phyloP scores from a whole-genome alignment of 2,888 invertebrate genomes.

The Fissipunctia ypsillon region DNA sequence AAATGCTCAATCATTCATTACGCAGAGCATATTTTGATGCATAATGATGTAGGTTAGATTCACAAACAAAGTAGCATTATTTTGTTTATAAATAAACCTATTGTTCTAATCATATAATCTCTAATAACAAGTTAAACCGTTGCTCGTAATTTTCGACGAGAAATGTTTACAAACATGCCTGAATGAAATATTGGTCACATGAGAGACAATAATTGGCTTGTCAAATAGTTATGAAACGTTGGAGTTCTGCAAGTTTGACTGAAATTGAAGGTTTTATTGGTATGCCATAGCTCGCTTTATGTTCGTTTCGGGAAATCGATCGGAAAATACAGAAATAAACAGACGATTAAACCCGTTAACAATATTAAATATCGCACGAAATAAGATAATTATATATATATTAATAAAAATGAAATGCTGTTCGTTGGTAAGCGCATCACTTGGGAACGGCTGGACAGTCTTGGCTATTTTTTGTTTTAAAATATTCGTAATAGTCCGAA shows the following conservation, averaged over 20 bases:
- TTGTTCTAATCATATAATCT: background rate
- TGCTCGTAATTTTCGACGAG: background rate
- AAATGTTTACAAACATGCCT: conserved; percentile 24
- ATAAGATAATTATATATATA: too few relatives aligned
- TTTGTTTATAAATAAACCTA: conserved; percentile 34
- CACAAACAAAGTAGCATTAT: background rate
- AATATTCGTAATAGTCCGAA: too few relatives aligned
- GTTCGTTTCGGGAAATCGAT: too few relatives aligned
- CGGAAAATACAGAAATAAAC: too few relatives aligned
- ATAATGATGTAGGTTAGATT: background rate
- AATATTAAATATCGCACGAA: too few relatives aligned
- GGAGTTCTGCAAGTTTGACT: background rate
- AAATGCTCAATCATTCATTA: too few relatives aligned
- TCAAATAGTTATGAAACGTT: background rate
- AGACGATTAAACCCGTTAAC: too few relatives aligned
- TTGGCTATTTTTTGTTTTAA: too few relatives aligned
- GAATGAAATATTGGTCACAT: conserved; percentile 1
- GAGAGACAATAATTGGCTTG: background rate
- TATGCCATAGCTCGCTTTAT: too few relatives aligned
- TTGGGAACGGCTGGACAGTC: too few relatives aligned
- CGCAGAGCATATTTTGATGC: background rate
- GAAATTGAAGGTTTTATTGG: background rate
- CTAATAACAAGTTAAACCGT: background rate
- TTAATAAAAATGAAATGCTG: too few relatives aligned
- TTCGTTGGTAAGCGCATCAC: too few relatives aligned